Percentiles rank a stretch among this genome's conserved stretches.
phyloP scores from a whole-genome alignment of 2,113 vertebrate genomes.

The Neotoma lepida region DNA sequence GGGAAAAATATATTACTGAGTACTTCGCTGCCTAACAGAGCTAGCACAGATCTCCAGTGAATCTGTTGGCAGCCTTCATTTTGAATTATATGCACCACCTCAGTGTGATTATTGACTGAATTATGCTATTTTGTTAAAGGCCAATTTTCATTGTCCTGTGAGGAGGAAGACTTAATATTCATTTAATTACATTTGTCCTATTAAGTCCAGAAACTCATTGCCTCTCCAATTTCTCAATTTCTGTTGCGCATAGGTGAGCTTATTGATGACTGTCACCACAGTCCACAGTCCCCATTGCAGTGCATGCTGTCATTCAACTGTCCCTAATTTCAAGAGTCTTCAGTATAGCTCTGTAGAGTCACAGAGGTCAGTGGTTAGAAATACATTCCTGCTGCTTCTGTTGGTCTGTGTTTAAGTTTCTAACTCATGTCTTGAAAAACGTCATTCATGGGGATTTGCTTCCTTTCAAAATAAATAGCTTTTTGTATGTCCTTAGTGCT shows the following conservation, averaged over 20 bases:
- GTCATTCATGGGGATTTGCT: neutral
- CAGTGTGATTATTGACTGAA: slow-evolving; percentile 67
- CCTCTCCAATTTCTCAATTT: slow-evolving; percentile 62
- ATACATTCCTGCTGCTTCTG: neutral
- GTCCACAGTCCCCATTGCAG: neutral
- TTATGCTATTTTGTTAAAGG: slow-evolving; percentile 69
- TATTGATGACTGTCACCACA: slow-evolving; percentile 23
- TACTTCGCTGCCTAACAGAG: neutral
- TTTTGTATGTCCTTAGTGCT: neutral
- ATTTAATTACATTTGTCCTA: slow-evolving; percentile 74
- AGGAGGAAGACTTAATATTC: slow-evolving; percentile 72
- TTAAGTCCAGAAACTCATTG: slow-evolving; percentile 64
- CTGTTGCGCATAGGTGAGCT: slow-evolving; percentile 38
- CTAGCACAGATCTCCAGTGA: neutral
- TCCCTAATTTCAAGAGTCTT: slow-evolving; percentile 59
- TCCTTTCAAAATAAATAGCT: slow-evolving; percentile 14
- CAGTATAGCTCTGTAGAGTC: slow-evolving; percentile 29
- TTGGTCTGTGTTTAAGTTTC: neutral
- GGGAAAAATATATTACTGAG: slow-evolving; percentile 43
- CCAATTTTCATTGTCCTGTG: slow-evolving; percentile 57
- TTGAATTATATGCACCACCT: slow-evolving; percentile 46
- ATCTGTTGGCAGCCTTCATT: neutral
- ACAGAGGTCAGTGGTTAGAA: slow-evolving; percentile 52
- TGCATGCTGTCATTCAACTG: slow-evolving; percentile 37
- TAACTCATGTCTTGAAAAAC: neutral